Base-by-base conservation (phyloP, 2,888 invertebrate species). In the Eremobia ochroleuca region DNA sequence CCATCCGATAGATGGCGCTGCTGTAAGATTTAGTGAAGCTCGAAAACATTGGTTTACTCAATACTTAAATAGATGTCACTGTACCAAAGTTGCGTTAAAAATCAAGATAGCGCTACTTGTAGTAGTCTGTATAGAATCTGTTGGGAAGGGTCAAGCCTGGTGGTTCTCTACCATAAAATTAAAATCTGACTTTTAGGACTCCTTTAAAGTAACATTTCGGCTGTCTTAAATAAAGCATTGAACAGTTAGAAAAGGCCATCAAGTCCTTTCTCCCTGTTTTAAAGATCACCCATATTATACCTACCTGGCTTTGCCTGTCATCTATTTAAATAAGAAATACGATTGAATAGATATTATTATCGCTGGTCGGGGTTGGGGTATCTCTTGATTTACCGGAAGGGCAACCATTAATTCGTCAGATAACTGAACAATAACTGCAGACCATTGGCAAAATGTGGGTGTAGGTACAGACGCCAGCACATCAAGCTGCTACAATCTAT, bases 51-150 rank as follows among this genome's bases (percentile, higher is more conserved):
- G 4, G 13, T 49, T 69, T 25, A 25, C 13, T 40, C 0, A 13
- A 25, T 21, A 21, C 5, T 25, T n/a, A 52, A 1, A 40, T 55
- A 81, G 85, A 79, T 84, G 84, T 25, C 68, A 4, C 34, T 62
- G 18, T 49, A 69, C 4, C 0, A 28, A 66, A 49, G 31, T 66
- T 49, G 25, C 28, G 0, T 34, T n/a, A 25, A 46, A 49, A 79
- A 55, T 55, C 46, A 25, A 77, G 43, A 25, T 40, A 37, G 79
- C 31, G 70, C 2, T 79, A 28, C 28, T 40, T 25, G 40, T 68
- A 3, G 18, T 18, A 18, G 1, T 37, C 8, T 49, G 4, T 25
- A 18, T 15, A 55, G 8, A 43, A 73, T 40, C 13, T 9, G 13
- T 49, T 37, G 18, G 25, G 40, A n/a, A 13, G 13, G 13, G 9